Evolutionary conservation across 2,888 invertebrate species (phyloP).

Genomic region (Drosophila kanekoi): DNA sequence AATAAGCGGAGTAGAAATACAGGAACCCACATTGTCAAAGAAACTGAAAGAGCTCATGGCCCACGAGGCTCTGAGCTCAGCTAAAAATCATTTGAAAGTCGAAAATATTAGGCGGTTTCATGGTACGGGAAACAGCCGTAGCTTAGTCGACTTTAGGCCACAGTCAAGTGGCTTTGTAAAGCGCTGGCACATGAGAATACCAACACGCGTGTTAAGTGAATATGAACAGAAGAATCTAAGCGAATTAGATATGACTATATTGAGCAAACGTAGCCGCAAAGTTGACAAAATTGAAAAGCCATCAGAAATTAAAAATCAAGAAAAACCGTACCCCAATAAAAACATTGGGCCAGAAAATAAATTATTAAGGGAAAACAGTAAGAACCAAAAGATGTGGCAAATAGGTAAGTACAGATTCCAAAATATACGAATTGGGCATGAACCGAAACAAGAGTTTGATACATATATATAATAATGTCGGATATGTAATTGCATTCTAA

Average conservation of each 20-base stretch:
- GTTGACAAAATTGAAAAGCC: not conserved
- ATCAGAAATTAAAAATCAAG: not conserved
- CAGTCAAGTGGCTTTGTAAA: not conserved
- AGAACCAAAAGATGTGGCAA: slow-evolving; percentile 16
- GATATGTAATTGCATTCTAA: no score
- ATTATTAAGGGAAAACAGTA: not conserved
- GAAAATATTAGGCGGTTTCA: not conserved
- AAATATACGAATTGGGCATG: not conserved
- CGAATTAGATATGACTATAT: not conserved
- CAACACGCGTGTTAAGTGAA: not conserved
- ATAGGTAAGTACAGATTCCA: slow-evolving; percentile 13
- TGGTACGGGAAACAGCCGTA: not conserved
- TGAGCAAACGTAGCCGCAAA: not conserved
- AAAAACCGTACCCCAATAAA: not conserved
- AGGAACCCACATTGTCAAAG: slow-evolving; percentile 9
- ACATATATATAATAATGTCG: no score
- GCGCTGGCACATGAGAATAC: slow-evolving; percentile 20
- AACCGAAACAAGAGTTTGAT: no score
- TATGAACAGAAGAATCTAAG: not conserved
- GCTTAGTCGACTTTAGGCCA: slow-evolving; percentile 1
- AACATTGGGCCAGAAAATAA: not conserved
- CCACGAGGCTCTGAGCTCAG: not conserved
- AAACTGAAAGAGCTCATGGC: slow-evolving; percentile 29
- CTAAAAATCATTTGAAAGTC: not conserved
- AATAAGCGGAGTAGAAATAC: no score